Percentiles rank a stretch among this genome's conserved stretches.
These are phyloP conservation scores for Pantherophis guttatus DNA, from an alignment of 2,113 vertebrate genomes.

Conservation along the genomic window DNA sequence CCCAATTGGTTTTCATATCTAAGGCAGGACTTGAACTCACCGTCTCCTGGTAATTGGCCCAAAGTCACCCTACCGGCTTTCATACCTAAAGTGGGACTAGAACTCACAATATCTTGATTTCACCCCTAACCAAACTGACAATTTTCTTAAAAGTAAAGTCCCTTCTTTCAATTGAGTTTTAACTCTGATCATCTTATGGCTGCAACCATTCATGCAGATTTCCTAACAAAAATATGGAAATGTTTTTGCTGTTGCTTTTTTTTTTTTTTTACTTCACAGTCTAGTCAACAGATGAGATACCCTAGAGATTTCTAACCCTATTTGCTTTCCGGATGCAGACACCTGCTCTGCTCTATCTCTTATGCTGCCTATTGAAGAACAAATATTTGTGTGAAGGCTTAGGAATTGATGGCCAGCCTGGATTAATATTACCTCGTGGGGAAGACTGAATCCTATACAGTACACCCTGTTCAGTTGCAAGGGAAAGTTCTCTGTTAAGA, in stretches of 20 bases:
- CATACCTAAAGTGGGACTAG: background rate
- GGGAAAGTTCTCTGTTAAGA: background rate
- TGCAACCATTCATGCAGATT: background rate
- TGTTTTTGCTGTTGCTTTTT: background rate
- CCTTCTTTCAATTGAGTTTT: background rate
- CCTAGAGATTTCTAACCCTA: background rate
- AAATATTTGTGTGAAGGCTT: background rate
- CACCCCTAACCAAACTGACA: background rate
- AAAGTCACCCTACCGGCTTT: background rate
- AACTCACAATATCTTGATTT: background rate
- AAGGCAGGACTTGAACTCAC: background rate
- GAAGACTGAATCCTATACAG: background rate
- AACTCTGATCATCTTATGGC: background rate
- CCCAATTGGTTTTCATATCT: background rate
- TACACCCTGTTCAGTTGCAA: background rate
- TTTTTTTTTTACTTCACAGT: background rate
- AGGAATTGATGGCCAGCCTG: background rate
- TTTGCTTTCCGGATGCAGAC: background rate
- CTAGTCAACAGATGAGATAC: background rate
- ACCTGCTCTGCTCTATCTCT: background rate
- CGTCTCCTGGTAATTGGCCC: background rate
- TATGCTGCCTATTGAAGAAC: background rate
- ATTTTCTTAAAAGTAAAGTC: background rate
- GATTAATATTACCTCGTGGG: constrained; percentile 16
- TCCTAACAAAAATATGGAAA: background rate